Base-by-base conservation (phyloP, 2,113 vertebrate species). In the Hypanus sabinus region DNA sequence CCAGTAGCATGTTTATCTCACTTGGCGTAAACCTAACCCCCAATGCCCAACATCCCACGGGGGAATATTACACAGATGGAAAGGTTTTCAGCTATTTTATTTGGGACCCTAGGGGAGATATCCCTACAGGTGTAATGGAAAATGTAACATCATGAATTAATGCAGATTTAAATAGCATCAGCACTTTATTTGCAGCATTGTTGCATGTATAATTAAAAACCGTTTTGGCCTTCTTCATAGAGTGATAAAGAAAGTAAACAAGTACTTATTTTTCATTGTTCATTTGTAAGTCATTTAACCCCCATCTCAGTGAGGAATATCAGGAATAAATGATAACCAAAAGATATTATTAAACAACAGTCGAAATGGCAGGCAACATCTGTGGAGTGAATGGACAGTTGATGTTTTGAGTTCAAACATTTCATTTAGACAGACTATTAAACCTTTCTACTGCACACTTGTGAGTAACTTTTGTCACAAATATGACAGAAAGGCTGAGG, bases 181-280 rank as follows among this genome's bases (percentile, higher is more conserved):
- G 91, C 70, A 73, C 46, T 36, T 70, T 70, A 73, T 57, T 87
- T 55, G 5, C 83, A 83, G 36, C 38, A 9, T 24, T 71, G 68
- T 65, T 38, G 55, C 11, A 93, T 75, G 91, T 93, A 93, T 93
- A 75, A 75, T 75, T 73, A 93, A 75, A 73, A 93, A 22, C 20
- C 33, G 36, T 27, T 30, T 73, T 46, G 33, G 38, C 57, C 62
- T 68, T 90, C n/a, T 68, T 93, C 22, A 10, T 70, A 55, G 0
- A n/a, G 73, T 30, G 18, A 73, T 55, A 93, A 20, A 93, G 46
- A 93, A 55, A 73, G 11, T 7, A 38, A 93, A 55, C 36, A 11
- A 92, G 62, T 36, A 6, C 27, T 90, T 93, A 22, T 81, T 73
- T 71, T 46, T 30, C 70, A 20, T 46, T 27, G 68, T 36, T 73